Evolutionary conservation across 2,113 vertebrate species (phyloP).

Genomic region (Caloenas nicobarica): DNA sequence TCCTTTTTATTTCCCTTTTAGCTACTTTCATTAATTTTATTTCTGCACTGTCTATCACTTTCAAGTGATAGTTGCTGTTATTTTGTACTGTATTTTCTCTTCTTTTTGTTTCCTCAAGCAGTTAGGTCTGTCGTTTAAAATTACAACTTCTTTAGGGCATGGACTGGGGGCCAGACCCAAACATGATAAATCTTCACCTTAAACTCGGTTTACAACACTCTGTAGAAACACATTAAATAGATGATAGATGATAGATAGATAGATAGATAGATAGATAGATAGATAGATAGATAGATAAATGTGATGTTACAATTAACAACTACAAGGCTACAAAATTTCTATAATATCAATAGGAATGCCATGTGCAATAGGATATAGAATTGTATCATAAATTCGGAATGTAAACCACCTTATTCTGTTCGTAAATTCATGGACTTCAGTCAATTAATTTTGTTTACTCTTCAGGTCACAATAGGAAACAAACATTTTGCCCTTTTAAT

Average conservation of each 20-base stretch:
- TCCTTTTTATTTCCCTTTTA: not conserved
- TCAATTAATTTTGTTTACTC: not conserved
- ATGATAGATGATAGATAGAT: not conserved
- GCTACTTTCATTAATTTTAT: not conserved
- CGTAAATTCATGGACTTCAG: not conserved
- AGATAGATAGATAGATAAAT: too few species aligned
- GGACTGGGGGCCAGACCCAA: not conserved
- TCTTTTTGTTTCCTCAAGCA: not conserved
- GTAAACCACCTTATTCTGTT: not conserved
- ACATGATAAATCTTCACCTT: not conserved
- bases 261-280: not conserved
- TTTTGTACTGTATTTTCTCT: not conserved
- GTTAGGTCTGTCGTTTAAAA: not conserved
- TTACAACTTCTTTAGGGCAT: not conserved
- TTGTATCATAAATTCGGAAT: not conserved
- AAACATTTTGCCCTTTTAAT: not conserved
- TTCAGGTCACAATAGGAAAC: not conserved
- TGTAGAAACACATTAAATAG: not conserved
- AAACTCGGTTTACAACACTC: not conserved
- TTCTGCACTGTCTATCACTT: not conserved
- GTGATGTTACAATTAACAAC: not conserved
- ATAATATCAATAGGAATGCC: fast-evolving
- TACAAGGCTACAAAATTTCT: not conserved
- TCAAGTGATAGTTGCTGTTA: not conserved
- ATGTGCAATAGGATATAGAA: not conserved